Evolutionary conservation across 2,888 invertebrate species (phyloP).

Genomic region (Hirtodrosophila trivittata): DNA sequence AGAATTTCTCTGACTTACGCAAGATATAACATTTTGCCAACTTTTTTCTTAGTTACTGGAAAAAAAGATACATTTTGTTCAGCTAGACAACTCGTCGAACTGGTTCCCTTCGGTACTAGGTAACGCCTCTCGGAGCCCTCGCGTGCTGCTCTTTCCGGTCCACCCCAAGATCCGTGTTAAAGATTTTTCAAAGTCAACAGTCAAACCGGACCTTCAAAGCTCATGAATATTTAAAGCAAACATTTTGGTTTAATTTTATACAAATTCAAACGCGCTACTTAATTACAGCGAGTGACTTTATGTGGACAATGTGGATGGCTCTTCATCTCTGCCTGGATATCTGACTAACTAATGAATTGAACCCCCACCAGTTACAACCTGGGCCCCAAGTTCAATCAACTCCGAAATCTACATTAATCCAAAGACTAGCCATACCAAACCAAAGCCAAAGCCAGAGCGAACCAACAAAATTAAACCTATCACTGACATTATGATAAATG

Average conservation of each 20-base stretch:
- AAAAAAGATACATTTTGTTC: too few species aligned
- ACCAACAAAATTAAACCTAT: too few species aligned
- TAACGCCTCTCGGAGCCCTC: slow-evolving; percentile 23
- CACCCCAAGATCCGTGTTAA: slow-evolving; percentile 44
- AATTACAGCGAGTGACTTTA: slow-evolving; percentile 59
- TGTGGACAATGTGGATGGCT: slow-evolving; percentile 38
- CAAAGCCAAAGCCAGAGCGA: too few species aligned
- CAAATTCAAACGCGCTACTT: slow-evolving; percentile 56
- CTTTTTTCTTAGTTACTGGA: too few species aligned
- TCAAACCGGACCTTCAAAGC: slow-evolving; percentile 53
- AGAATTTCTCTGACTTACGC: too few species aligned
- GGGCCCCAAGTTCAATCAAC: slow-evolving; percentile 63
- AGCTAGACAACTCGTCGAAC: too few species aligned
- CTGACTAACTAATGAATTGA: too few species aligned
- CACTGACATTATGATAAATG: slow-evolving; percentile 67
- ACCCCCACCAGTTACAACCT: slow-evolving; percentile 12
- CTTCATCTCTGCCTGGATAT: too few species aligned
- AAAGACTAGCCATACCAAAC: too few species aligned
- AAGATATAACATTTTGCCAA: too few species aligned
- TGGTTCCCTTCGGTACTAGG: slow-evolving; percentile 34
- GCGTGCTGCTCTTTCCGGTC: slow-evolving; percentile 66
- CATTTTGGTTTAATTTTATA: slow-evolving; percentile 13
- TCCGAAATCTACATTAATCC: slow-evolving; percentile 45
- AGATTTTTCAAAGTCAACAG: slow-evolving; percentile 48
- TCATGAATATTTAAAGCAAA: slow-evolving; percentile 57